Base-by-base conservation (phyloP, 1,140 invertebrate genomes). In the Micrasema minimum region DNA sequence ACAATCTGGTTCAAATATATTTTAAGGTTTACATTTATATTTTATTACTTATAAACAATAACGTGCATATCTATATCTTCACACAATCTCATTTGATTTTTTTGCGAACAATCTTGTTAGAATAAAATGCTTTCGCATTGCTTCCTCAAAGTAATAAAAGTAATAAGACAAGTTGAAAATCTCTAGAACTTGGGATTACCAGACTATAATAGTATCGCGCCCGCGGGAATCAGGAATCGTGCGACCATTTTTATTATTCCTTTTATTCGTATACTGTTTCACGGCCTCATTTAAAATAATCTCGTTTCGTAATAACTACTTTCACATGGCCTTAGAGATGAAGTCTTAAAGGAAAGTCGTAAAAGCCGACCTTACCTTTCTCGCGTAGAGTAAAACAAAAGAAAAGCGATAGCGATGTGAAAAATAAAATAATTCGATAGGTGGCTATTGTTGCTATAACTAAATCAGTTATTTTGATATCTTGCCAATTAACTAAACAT, bases 261-360 rank as follows among this genome's bases (percentile, higher is more conserved):
- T 45, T 69, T 69, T 61, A 69, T 48, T 59, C 51, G 37, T 68
- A 37, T n/a, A 55, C 53, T 31, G 53, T 59, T 69, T 69, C 51
- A 57, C 22, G 11, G 51, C 35, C 53, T 57, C 51, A 57, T 69
- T 69, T 59, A 69, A n/a, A 69, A 69, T 69, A 45, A 69, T 38
- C 66, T 69, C 41, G 35, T 45, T 69, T 37, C 12, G 12, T 23
- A 26, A 43, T 69, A 69, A 69, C 53, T 67, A 43, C 66, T 67
- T 67, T 55, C 66, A 67, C 50, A 55, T 55, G 66, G 50, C 66
- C 37, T 20, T 22, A 55, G 48, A n/a, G n/a, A 67, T 53, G 50
- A 55, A 51, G 66, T 37, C 66, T 67, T 67, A 55, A 67, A 55
- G 20, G 65, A 51, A 48, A 50, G 45, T 11, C 64, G 35, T 66